Percentiles rank a stretch among this genome's conserved stretches.
phyloP scores from a whole-genome alignment of 2,888 invertebrate species.

The Chymomyza fuscimana region DNA sequence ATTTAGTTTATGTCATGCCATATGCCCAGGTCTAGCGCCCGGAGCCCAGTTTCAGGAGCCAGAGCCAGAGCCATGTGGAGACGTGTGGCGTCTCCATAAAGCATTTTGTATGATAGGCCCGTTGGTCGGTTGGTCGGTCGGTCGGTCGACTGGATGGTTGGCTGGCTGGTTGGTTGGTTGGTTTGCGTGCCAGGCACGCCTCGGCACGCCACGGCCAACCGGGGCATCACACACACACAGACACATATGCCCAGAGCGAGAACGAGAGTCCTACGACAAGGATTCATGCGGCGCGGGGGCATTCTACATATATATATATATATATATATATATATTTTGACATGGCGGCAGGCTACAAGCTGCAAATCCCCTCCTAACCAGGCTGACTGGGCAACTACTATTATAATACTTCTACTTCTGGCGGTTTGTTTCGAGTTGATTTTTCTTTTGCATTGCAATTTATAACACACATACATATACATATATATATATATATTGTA shows the following conservation, averaged over 20 bases:
- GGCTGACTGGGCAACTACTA: slow-evolving; percentile 1
- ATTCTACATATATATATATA: neutral
- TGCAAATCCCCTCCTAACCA: slow-evolving; percentile 24
- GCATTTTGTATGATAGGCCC: slow-evolving; percentile 57
- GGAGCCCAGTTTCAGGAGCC: slow-evolving; percentile 9
- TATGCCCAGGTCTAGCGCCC: neutral
- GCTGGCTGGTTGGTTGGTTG: slow-evolving; percentile 32
- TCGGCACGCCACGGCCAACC: slow-evolving; percentile 45
- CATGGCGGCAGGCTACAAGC: slow-evolving; percentile 35
- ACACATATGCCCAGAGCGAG: slow-evolving; percentile 13
- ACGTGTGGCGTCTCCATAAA: slow-evolving; percentile 30
- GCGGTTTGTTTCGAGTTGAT: slow-evolving; percentile 52
- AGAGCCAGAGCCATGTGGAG: slow-evolving; percentile 25
- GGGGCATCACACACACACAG: slow-evolving; percentile 29
- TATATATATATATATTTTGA: neutral
- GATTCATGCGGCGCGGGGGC: slow-evolving; percentile 52
- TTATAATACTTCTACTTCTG: slow-evolving; percentile 53
- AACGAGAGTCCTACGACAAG: slow-evolving; percentile 4
- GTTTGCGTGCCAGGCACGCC: slow-evolving; percentile 57
- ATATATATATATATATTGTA: neutral
- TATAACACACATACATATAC: slow-evolving; percentile 5
- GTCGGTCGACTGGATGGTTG: slow-evolving; percentile 32
- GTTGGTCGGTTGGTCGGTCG: slow-evolving; percentile 40
- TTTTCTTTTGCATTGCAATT: slow-evolving; percentile 21
- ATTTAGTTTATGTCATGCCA: slow-evolving; percentile 36